These are phyloP conservation scores for Tinea semifulvella DNA, from an alignment of 2,888 invertebrate species.

Conservation along the genomic window DNA sequence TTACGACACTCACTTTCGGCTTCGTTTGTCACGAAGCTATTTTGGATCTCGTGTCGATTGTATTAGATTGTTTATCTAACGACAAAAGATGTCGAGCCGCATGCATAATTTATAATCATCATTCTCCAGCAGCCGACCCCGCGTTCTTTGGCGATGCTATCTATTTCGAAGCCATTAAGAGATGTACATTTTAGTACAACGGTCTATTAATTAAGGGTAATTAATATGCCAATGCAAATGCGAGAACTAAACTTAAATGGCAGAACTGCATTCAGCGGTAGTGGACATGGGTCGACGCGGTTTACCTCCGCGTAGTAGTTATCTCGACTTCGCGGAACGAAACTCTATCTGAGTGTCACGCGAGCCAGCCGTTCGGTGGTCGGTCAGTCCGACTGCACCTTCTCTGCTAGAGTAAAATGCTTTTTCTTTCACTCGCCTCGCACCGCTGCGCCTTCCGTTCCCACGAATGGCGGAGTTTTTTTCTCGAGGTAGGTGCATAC, in stretches of 20 bases:
- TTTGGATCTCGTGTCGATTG: slow-evolving; percentile 61
- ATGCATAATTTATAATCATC: slow-evolving; percentile 33
- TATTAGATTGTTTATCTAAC: slow-evolving; percentile 56
- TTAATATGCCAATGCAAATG: slow-evolving; percentile 10
- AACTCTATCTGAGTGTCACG: slow-evolving; percentile 52
- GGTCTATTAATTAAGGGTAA: slow-evolving; percentile 3
- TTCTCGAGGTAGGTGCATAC: slow-evolving; percentile 13
- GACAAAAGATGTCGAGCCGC: slow-evolving; percentile 21
- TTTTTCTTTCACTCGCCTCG: slow-evolving; percentile 18
- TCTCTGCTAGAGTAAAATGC: slow-evolving; percentile 2
- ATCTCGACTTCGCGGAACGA: slow-evolving; percentile 63
- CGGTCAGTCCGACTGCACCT: slow-evolving; percentile 1
- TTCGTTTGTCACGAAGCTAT: slow-evolving; percentile 63
- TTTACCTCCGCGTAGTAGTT: slow-evolving; percentile 29
- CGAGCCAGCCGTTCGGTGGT: slow-evolving; percentile 23
- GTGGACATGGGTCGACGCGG: slow-evolving; percentile 8
- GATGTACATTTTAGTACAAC: background rate
- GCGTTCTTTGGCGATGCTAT: background rate
- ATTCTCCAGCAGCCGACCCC: slow-evolving; percentile 5
- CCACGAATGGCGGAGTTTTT: slow-evolving; percentile 24
- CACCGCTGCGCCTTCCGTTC: slow-evolving; percentile 25
- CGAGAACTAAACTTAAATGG: background rate
- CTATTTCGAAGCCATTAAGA: slow-evolving; percentile 5
- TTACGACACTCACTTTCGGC: slow-evolving; percentile 63
- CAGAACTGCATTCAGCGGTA: slow-evolving; percentile 2